These are phyloP conservation scores for Hormaphis cornu DNA, from an alignment of 1,140 invertebrate genomes.

Conservation along the genomic window DNA sequence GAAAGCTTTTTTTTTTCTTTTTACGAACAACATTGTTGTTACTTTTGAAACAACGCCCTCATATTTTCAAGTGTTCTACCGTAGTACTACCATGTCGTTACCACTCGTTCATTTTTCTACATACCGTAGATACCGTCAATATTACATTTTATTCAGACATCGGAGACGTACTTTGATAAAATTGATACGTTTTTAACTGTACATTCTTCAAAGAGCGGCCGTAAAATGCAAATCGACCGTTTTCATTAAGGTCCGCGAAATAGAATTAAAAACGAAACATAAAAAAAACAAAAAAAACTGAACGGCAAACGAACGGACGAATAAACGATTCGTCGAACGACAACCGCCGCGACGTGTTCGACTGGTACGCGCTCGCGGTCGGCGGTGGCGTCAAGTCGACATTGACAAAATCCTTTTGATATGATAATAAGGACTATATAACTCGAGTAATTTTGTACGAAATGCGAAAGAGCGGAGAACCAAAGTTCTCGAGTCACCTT, in stretches of 20 bases:
- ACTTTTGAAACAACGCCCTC: too few relatives aligned
- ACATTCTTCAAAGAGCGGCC: background rate
- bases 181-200: background rate
- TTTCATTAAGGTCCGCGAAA: background rate
- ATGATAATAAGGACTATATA: slow-evolving; percentile 29
- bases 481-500: slow-evolving; percentile 25
- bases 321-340: background rate
- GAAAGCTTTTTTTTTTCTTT: too few relatives aligned
- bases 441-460: slow-evolving; percentile 24
- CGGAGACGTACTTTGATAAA: too few relatives aligned
- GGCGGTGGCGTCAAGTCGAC: slow-evolving; percentile 1
- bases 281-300: background rate
- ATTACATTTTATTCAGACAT: too few relatives aligned
- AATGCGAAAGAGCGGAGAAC: background rate
- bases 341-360: background rate
- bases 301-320: background rate
- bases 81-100: too few relatives aligned
- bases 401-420: slow-evolving; percentile 29
- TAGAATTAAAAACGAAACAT: too few relatives aligned
- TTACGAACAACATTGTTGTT: too few relatives aligned
- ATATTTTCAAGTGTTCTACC: too few relatives aligned
- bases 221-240: background rate
- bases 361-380: background rate
- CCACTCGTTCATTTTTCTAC: too few relatives aligned
- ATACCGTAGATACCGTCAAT: too few relatives aligned